Evolutionary conservation across 2,888 invertebrate genomes (phyloP).

Genomic region (Pogonocherus hispidulus): DNA sequence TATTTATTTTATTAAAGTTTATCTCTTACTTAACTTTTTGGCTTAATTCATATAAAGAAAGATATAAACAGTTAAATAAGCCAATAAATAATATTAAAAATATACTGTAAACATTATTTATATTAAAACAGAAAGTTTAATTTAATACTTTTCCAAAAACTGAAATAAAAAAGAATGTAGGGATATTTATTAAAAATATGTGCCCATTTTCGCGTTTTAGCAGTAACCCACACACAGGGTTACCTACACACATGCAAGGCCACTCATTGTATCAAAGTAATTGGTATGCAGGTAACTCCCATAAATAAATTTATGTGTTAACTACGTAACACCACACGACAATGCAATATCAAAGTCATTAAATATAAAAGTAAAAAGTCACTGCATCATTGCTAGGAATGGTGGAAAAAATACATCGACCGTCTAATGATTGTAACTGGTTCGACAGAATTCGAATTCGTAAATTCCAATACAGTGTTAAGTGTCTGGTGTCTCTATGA

Average conservation of each 20-base stretch:
- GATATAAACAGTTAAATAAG: too few species aligned
- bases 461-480: not conserved
- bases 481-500: not conserved
- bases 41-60: too few species aligned
- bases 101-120: too few species aligned
- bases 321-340: not conserved
- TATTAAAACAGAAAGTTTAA: too few species aligned
- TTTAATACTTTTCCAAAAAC: too few species aligned
- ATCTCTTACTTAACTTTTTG: too few species aligned
- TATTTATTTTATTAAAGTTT: too few species aligned
- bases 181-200: too few species aligned
- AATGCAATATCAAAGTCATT: constrained; percentile 7
- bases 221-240: too few species aligned
- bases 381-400: not conserved
- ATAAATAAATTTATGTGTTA: constrained; percentile 5
- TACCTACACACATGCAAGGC: not conserved
- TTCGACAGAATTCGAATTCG: not conserved
- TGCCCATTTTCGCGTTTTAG: too few species aligned
- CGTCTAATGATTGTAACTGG: not conserved
- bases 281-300: not conserved
- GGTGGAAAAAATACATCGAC: not conserved
- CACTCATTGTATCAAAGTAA: not conserved
- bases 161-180: too few species aligned
- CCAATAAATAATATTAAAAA: too few species aligned
- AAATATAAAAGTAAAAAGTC: not conserved